Percentiles rank a stretch among this genome's conserved stretches.
These are phyloP conservation scores for Lordiphosa andalusiaca DNA, from an alignment of 2,888 invertebrate species.

Conservation along the genomic window DNA sequence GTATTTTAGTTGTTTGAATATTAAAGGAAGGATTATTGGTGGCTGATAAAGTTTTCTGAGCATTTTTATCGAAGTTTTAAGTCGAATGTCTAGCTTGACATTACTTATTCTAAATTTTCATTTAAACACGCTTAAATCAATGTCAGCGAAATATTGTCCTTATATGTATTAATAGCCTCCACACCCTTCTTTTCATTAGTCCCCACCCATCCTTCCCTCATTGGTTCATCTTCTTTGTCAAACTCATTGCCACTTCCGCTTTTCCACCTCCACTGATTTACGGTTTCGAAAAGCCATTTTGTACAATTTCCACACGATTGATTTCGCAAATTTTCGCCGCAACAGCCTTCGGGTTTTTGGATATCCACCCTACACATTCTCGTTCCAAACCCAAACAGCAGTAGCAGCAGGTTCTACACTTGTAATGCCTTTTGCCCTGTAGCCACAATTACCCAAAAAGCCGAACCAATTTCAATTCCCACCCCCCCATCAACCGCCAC, in stretches of 20 bases:
- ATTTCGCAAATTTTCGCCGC: slow-evolving; percentile 72
- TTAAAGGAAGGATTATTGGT: too few relatives aligned
- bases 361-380: slow-evolving; percentile 9
- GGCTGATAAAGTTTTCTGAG: too few relatives aligned
- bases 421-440: slow-evolving; percentile 64
- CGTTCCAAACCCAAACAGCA: slow-evolving; percentile 21
- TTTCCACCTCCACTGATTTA: slow-evolving; percentile 46
- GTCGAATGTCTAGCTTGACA: too few relatives aligned
- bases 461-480: slow-evolving; percentile 40
- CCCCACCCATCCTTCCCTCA: background rate
- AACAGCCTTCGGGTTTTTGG: slow-evolving; percentile 39
- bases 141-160: too few relatives aligned
- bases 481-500: slow-evolving; percentile 16
- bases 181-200: background rate
- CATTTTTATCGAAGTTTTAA: too few relatives aligned
- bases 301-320: slow-evolving; percentile 74
- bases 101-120: too few relatives aligned
- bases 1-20: too few relatives aligned
- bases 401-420: slow-evolving; percentile 43
- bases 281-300: slow-evolving; percentile 65
- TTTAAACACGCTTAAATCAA: too few relatives aligned
- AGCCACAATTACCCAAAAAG: slow-evolving; percentile 74
- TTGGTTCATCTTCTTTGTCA: slow-evolving; percentile 15
- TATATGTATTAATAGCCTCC: too few relatives aligned
- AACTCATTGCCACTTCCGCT: slow-evolving; percentile 28